phyloP scores from a whole-genome alignment of 2,888 invertebrate genomes.

The Apodemia hepburni region DNA sequence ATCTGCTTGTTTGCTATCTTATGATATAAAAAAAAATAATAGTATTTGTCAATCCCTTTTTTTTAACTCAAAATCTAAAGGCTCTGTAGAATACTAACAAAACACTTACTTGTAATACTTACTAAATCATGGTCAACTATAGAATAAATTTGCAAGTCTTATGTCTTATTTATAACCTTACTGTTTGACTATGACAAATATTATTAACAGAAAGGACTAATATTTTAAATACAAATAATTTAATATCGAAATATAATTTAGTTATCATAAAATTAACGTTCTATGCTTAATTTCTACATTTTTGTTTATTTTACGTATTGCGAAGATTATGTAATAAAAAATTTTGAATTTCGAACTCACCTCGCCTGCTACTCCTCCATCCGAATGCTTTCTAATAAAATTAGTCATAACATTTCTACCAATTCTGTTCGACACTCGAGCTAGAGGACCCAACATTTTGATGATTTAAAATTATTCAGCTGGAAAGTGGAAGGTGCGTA shows the following conservation, averaged over 20 bases:
- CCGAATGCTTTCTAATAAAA: conserved; percentile 61
- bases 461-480: background rate
- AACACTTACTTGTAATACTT: no score
- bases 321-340: conserved; percentile 56
- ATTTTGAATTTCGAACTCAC: conserved; percentile 52
- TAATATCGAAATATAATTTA: no score
- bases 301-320: background rate
- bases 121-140: no score
- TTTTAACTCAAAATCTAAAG: no score
- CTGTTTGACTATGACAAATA: no score
- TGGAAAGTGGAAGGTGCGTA: background rate
- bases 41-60: no score
- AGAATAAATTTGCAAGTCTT: no score
- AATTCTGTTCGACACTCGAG: conserved; percentile 59
- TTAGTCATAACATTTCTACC: conserved; percentile 68
- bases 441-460: conserved; percentile 56
- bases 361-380: conserved; percentile 72
- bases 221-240: background rate
- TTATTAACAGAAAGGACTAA: no score
- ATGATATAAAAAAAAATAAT: no score
- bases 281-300: background rate
- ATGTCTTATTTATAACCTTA: no score
- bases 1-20: no score
- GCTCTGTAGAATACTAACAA: no score
- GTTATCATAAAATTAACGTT: background rate